Evolutionary conservation across 2,113 vertebrate species (phyloP), one percentile per base, ranked within the genome.

Genomic region (Acinonyx jubatus): DNA sequence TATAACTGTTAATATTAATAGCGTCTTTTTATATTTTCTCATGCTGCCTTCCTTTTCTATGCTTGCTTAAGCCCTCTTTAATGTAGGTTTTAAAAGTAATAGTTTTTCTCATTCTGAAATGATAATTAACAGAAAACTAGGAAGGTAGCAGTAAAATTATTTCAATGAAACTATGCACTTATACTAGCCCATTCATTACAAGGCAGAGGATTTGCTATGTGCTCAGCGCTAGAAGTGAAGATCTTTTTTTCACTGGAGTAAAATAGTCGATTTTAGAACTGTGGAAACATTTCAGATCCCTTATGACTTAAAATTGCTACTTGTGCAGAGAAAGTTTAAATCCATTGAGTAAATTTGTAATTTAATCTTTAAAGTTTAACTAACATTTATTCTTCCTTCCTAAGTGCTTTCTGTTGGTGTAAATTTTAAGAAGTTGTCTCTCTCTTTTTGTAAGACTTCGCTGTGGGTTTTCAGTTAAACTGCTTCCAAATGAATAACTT

Each of bases 1-100:
- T 98, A 97, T 98, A 98, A 98, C 98, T 98, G 97, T 98, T 99
- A 98, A 98, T 99, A 99, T 99, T 99, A 99, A 99, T 99, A 98
- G 97, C 66, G 69, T 97, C 96, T 95, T 99, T 99, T 99, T 98
- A 98, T 98, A 97, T 98, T 99, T 98, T 98, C 97, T 98, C 87
- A 98, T 97, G 89, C 10, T 73, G 93, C 88, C 98, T 96, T 98
- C 94, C 83, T 97, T 98, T 98, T 98, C 88, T 96, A 63, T 85
- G 94, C 97, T 96, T 92, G 93, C 98, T 98, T 98, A 98, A 98
- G 97, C 95, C 95, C 94, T 82, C 74, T 97, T 96, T 97, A 95
- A 96, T 84, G 94, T 92, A 97, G 95, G 94, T 96, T 98, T 99
- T 98, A 98, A 98, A 99, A 98, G 98, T 98, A 98, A 98, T 98